Base-by-base conservation (phyloP, 1,140 invertebrate genomes). In the Tribolium castaneum region DNA sequence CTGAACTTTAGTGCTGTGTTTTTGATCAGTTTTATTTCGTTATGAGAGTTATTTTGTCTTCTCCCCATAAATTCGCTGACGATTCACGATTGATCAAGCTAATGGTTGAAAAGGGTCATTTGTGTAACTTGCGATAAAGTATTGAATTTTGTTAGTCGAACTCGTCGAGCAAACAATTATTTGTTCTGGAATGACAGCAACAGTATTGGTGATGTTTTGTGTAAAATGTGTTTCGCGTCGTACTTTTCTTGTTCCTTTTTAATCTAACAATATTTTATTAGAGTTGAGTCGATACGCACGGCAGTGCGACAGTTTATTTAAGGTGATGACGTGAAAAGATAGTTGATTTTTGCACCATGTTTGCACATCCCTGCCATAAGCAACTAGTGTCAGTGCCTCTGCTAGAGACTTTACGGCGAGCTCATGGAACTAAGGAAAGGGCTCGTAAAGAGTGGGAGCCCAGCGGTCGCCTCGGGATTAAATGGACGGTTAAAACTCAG, bases 361-460 rank as follows among this genome's bases (percentile, higher is more conserved):
- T 80, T 80, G 70, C 73, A 82, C 82, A 83, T 81, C 82, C 82
- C 82, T 80, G 74, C 82, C 82, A 80, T 77, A 82, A 82, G 80
- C 80, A 78, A 77, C 79, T 77, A 76, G 70, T 59, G 59, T 77
- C 51, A 78, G 81, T 78, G 49, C 51, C 80, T 79, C 82, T 81
- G 83, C 76, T 82, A 82, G 76, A 62, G 80, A 82, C 81, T 81
- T 78, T 62, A 62, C 76, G 54, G 49, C 9, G 51, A 56, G 13
- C 59, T 70, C 16, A 16, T 49, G 66, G 62, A 75, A 14, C 51
- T 5, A 51, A n/a, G 75, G 39, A 66, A 30, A 54, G 51, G 19
- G 50, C 66, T 62, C 66, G 13, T 73, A 51, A 59, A 59, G 39
- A 13, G 10, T 13, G 71, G 50, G 22, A 34, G 50, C 71, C 45